A percentile compares a stretch with the other conserved stretches of the same genome.
Evolutionary conservation across 2,797 vertebrate genomes (phyloP).

Genomic region (Hapalemur alaotrensis): DNA sequence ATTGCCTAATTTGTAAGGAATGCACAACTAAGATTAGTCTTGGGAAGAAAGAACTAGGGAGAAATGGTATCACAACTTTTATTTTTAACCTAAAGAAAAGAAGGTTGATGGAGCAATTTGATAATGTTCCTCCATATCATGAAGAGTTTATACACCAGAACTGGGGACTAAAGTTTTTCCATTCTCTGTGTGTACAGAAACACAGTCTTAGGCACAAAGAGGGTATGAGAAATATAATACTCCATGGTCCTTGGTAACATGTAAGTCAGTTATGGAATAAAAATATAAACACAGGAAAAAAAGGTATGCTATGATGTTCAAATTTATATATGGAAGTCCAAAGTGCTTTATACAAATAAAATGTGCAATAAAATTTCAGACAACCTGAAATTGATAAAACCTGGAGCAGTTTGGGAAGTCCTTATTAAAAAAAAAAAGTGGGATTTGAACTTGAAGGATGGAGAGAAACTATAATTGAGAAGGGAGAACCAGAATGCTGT

Average conservation of each 20-base stretch:
- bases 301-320: accelerated
- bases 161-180: not conserved
- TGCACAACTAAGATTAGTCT: not conserved
- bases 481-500: not conserved
- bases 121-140: not conserved
- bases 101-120: not conserved
- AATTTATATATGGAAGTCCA: not conserved
- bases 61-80: not conserved
- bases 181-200: not conserved
- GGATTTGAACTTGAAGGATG: not conserved
- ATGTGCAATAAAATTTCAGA: not conserved
- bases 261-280: not conserved
- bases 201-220: not conserved
- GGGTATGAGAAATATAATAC: not conserved
- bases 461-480: not conserved
- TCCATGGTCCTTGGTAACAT: not conserved
- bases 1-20: conserved; percentile 30
- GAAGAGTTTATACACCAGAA: not conserved
- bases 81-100: not conserved
- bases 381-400: not conserved
- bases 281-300: not conserved
- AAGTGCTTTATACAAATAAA: not conserved
- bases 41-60: not conserved
- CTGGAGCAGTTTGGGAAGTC: not conserved
- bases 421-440: not conserved